Evolutionary conservation across 2,113 vertebrate genomes (phyloP), one percentile per base, ranked within the genome.

Genomic region (Clarias macrocephalus): DNA sequence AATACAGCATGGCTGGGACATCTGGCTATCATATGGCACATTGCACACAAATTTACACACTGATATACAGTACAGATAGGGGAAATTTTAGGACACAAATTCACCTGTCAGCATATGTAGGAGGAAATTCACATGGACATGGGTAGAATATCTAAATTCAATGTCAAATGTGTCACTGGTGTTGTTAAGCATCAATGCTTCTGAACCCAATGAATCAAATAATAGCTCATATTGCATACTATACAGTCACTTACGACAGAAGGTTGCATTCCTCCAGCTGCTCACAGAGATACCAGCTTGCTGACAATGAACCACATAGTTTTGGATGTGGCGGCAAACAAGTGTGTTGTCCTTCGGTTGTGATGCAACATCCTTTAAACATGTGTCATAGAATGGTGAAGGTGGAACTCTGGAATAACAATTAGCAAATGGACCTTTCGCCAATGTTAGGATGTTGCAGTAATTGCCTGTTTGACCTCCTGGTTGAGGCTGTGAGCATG

Each of bases 201-300:
- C 18, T 33, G 23, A 73, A 23, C 33, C 70, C 37, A 73, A 76
- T 76, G 2, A 52, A 75, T 6, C 48, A 48, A 48, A 48, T 48
- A 48, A 48, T 48, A 48, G 48, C 48, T 16, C 6, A 19, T 62
- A 80, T 30, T 30, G 2, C 23, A 10, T 19, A 30, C 16, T 4
- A 54, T n/a, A 48, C 7, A 84, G 19, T 7, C 28, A 92, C 96
- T 97, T 88, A 96, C 94, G 76, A 66, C 96, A 96, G 89, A 96
- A 95, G 7, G 90, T 86, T 0, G 90, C 83, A 0, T 19, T 95
- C 77, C 95, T 95, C 96, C 96, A 97, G 37, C 28, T 11, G 12
- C 75, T 48, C 0, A 95, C 19, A 0, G 63, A 0, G 2, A 88
- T 90, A 0, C 94, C 92, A 0, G 92, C 91, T 0, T 89, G 91